A percentile compares a stretch with the other conserved stretches of the same genome.
These are phyloP conservation scores for Thalassophryne amazonica DNA, from an alignment of 2,797 vertebrate species.

Conservation along the genomic window DNA sequence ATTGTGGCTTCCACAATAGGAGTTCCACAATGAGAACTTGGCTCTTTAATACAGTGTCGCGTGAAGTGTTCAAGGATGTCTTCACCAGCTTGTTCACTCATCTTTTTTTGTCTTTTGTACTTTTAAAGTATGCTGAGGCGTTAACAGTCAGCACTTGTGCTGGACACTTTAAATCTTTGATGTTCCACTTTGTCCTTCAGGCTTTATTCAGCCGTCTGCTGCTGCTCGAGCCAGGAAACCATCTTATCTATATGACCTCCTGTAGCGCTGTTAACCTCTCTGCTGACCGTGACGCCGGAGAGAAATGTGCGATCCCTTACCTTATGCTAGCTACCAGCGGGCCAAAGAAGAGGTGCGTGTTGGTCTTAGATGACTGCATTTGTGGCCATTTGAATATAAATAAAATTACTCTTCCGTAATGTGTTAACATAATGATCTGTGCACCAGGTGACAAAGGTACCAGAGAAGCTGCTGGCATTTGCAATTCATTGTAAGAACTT, in stretches of 20 bases:
- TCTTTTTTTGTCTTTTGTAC: too few species aligned
- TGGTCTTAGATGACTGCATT: not conserved
- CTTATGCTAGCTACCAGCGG: slow-evolving; percentile 91
- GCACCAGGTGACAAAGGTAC: slow-evolving; percentile 93
- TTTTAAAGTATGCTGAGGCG: too few species aligned
- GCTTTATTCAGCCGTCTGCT: slow-evolving; percentile 92
- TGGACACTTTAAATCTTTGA: not conserved
- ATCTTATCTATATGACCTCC: slow-evolving; percentile 93
- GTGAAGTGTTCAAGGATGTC: too few species aligned
- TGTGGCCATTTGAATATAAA: not conserved
- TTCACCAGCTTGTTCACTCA: too few species aligned
- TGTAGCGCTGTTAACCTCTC: slow-evolving; percentile 87
- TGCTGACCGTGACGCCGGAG: slow-evolving; percentile 93
- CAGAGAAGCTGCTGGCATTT: slow-evolving; percentile 91
- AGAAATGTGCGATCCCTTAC: slow-evolving; percentile 88
- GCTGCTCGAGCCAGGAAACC: slow-evolving; percentile 89
- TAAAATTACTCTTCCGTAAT: slow-evolving; percentile 7
- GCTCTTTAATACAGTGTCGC: too few species aligned
- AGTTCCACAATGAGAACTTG: too few species aligned
- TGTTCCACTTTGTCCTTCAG: slow-evolving; percentile 61
- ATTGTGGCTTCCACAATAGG: too few species aligned
- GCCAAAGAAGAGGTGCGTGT: slow-evolving; percentile 90
- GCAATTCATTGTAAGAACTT: slow-evolving; percentile 92
- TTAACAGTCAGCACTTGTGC: not conserved
- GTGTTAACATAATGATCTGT: slow-evolving; percentile 12